Evolutionary conservation across 2,888 invertebrate species (phyloP), one percentile per base, ranked within the genome.

Genomic region (Hypselothyrea guttata): DNA sequence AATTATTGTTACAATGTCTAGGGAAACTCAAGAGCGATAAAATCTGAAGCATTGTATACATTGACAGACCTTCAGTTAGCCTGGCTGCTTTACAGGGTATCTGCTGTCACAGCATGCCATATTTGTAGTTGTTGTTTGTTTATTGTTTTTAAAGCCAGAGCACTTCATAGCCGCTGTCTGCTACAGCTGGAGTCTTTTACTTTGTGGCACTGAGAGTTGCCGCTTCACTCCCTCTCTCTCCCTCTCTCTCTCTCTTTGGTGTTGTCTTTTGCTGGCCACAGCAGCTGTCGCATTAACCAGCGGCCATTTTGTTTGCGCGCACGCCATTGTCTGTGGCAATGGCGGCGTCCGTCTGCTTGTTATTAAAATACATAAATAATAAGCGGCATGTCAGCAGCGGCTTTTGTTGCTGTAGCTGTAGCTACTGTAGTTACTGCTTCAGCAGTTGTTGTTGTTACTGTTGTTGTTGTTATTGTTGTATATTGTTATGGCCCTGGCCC

Each of bases 361-460:
- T 82, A 82, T 82, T 82, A 82, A 82, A 82, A 82, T 86, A 84
- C 81, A 82, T 82, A 82, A 82, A 82, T 82, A 86, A 82, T 82
- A 82, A 82, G 85, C 85, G 86, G 84, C 68, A 86, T 86, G 86
- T 86, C 81, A 82, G 85, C 82, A 68, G 83, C 86, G 82, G 86
- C 86, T 82, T 84, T 82, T 86, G 84, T 71, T 83, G 64, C 63
- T 30, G 30, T 22, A 33, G 18, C 31, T 28, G 40, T 9, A 22
- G 35, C 27, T 34, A 34, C n/a, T 27, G 34, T 12, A 34, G 8
- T 9, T 38, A 11, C 15, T 22, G 2, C 7, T 9, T 22, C 3
- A 13, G 12, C 4, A 15, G 7, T 7, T 42, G 31, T 45, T 49
- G 31, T 30, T 54, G 51, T 22, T 45, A 27, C 22, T 48, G 44